phyloP scores from a whole-genome alignment of 2,113 vertebrate species.

The Corythornis vintsioides region DNA sequence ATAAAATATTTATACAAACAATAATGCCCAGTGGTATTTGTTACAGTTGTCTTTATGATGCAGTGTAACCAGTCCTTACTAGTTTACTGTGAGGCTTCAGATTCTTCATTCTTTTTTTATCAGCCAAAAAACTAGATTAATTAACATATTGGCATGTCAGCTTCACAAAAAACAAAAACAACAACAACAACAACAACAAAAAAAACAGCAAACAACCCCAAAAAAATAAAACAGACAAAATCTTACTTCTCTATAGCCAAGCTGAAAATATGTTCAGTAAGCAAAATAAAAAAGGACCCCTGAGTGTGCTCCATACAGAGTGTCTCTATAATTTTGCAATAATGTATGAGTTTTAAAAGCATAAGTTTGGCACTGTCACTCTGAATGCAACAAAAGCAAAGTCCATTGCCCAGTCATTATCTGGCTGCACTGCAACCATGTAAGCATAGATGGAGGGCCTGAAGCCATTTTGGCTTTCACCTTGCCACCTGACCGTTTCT shows the following conservation, averaged over 20 bases:
- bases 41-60: not conserved
- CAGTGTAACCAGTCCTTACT: not conserved
- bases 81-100: not conserved
- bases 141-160: not conserved
- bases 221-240: not conserved
- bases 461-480: not conserved
- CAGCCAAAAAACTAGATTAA: not conserved
- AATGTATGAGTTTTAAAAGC: not conserved
- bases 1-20: not conserved
- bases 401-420: not conserved
- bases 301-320: not conserved
- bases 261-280: not conserved
- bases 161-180: not conserved
- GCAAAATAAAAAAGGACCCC: not conserved
- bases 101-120: not conserved
- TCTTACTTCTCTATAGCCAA: not conserved
- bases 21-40: not conserved
- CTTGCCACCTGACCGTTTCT: not conserved
- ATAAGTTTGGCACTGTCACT: not conserved
- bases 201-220: not conserved
- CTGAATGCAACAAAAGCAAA: not conserved
- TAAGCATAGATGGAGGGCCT: not conserved
- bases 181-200: no score
- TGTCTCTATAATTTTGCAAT: not conserved
- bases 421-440: rapidly evolving